Evolutionary conservation across 2,113 vertebrate species (phyloP), one percentile per base, ranked within the genome.

Genomic region (Equus przewalskii): DNA sequence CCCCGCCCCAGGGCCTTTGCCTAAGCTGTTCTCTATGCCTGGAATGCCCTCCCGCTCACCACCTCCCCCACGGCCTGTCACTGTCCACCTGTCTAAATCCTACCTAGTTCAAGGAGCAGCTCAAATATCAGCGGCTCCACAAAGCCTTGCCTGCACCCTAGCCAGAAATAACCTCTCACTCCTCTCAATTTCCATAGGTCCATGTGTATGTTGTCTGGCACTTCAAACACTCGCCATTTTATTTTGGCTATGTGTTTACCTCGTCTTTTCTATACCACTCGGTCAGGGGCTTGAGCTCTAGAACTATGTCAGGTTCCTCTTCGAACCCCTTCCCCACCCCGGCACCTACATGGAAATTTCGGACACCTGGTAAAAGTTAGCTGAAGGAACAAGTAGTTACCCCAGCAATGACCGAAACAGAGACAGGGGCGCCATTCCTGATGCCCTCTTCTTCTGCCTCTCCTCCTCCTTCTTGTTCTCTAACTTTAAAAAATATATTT

Each of bases 21-120:
- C 80, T 97, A 97, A 97, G 87, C 97, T 95, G 97, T 96, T 97
- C 96, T 98, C 95, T 97, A 97, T 98, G 97, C 90, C 46, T 90
- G 97, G 97, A 96, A 98, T 98, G 97, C 90, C 83, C 62, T 93
- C 94, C 75, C 91, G 87, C 82, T 96, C 65, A 85, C n/a, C 49
- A 89, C 76, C 97, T 91, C 94, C 95, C 51, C 93, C 51, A 28
- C 46, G 1, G 19, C 36, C 85, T 83, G 58, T 87, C 90, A 76
- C 51, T 73, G 83, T 97, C 96, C 98, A 98, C 97, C 97, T 98
- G 98, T 98, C 94, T 88, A 96, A 98, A 95, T 96, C 60, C 96
- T 78, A 98, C 98, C 98, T 98, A 96, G 94, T 95, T 92, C 90
- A 96, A 97, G 95, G 97, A 73, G 84, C 76, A 94, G 97, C 96